phyloP scores from a whole-genome alignment of 92 coral and sea anemone species.

The Porites lobata region DNA sequence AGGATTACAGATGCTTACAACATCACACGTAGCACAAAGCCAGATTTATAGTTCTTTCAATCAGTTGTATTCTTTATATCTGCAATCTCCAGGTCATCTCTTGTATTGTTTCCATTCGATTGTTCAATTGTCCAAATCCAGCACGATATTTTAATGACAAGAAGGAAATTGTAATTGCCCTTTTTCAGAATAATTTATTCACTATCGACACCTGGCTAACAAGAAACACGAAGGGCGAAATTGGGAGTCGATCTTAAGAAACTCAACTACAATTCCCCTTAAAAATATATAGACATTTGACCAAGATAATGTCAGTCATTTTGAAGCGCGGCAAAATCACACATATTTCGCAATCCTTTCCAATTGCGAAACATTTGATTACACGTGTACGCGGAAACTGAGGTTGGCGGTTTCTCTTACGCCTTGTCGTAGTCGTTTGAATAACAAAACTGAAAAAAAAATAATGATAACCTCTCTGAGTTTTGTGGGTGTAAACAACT shows the following conservation, averaged over 20 bases:
- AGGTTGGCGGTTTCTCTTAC: background rate
- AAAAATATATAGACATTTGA: background rate
- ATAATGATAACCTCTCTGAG: background rate
- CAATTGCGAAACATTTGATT: background rate
- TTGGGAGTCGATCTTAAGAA: background rate
- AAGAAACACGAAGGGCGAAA: background rate
- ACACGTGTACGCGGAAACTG: background rate
- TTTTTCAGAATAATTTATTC: background rate
- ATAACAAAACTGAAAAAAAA: background rate
- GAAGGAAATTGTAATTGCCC: background rate
- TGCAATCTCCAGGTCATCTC: background rate
- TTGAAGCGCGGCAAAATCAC: background rate
- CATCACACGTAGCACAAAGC: too few relatives aligned
- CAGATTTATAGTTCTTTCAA: too few relatives aligned
- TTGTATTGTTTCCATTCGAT: background rate
- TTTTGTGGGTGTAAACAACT: constrained; percentile 2
- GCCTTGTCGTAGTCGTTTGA: background rate
- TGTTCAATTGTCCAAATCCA: background rate
- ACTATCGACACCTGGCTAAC: background rate
- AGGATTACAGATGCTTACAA: too few relatives aligned
- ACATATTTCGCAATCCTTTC: background rate
- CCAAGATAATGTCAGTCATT: background rate
- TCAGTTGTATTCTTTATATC: too few relatives aligned
- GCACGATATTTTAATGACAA: background rate
- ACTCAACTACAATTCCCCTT: background rate